A percentile compares a stretch with the other conserved stretches of the same genome.
Conservation (phyloP, 2,113 vertebrate species). For the Python bivittatus region DNA sequence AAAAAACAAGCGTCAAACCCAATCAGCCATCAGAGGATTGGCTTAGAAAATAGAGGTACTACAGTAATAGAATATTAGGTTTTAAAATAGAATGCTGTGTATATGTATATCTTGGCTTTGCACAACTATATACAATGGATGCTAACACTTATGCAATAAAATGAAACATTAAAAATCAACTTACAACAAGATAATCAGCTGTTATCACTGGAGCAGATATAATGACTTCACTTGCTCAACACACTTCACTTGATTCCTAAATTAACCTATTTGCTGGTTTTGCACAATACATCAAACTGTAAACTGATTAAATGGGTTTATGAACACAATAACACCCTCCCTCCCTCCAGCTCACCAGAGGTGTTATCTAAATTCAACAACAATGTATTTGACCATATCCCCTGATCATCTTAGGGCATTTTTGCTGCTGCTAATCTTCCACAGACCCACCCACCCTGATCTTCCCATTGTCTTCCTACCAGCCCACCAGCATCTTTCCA, state of each 20-base stretch:
- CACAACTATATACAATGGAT: background rate
- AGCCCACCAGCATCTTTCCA: too few relatives aligned
- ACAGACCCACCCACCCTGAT: too few relatives aligned
- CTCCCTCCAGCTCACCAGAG: background rate
- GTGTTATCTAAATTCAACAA: background rate
- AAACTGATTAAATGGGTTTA: background rate
- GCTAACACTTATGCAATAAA: background rate
- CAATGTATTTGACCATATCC: background rate
- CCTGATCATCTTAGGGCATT: background rate
- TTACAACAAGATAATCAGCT: background rate
- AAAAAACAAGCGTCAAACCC: background rate
- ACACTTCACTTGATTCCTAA: background rate
- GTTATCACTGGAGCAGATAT: background rate
- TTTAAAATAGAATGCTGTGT: background rate
- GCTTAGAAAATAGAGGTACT: background rate
- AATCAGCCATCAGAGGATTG: background rate
- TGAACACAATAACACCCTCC: background rate
- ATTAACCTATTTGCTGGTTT: background rate
- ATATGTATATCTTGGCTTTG: background rate
- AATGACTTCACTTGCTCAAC: background rate
- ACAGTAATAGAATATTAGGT: background rate
- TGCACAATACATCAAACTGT: background rate
- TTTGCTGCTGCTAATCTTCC: background rate
- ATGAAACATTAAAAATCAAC: background rate
- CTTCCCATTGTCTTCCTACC: too few relatives aligned